Conservation (phyloP, 2,888 invertebrate genomes). For the Autographa pulchrina region DNA sequence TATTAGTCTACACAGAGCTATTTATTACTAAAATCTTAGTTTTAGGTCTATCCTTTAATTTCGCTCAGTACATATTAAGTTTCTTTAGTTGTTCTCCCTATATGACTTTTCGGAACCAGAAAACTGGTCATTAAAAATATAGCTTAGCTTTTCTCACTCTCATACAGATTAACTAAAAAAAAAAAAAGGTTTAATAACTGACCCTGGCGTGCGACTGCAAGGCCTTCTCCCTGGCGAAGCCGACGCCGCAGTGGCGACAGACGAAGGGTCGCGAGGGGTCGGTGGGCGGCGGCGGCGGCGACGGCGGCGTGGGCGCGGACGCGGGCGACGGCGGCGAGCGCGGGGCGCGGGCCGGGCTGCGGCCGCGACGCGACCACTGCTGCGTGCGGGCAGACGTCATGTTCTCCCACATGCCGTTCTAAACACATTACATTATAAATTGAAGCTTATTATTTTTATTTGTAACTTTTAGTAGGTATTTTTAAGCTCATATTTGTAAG, state of each 20-base stretch:
- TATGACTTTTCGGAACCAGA: no score
- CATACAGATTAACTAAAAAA: no score
- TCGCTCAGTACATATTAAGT: no score
- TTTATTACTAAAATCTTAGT: no score
- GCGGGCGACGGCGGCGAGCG: conserved; percentile 70
- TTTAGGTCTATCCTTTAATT: no score
- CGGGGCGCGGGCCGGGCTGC: conserved; percentile 68
- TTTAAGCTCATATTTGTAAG: no score
- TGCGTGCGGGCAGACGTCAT: conserved; percentile 88
- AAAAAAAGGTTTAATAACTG: conserved; percentile 35
- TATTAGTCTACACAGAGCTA: no score
- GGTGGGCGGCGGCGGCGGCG: conserved; percentile 75
- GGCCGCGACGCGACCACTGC: conserved; percentile 82
- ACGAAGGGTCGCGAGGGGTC: conserved; percentile 95
- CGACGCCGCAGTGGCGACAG: conserved; percentile 91
- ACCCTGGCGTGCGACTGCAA: conserved; percentile 93
- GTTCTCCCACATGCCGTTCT: conserved; percentile 84
- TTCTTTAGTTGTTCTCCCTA: no score
- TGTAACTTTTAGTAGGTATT: no score
- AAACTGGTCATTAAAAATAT: no score
- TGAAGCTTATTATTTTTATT: no score
- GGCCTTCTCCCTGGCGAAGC: conserved; percentile 95
- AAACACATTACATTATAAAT: background rate
- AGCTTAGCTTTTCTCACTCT: no score
- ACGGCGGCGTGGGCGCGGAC: conserved; percentile 62